A percentile compares a stretch with the other conserved stretches of the same genome.
phyloP scores from a whole-genome alignment of 2,797 vertebrate genomes.

The Lophius americanus region DNA sequence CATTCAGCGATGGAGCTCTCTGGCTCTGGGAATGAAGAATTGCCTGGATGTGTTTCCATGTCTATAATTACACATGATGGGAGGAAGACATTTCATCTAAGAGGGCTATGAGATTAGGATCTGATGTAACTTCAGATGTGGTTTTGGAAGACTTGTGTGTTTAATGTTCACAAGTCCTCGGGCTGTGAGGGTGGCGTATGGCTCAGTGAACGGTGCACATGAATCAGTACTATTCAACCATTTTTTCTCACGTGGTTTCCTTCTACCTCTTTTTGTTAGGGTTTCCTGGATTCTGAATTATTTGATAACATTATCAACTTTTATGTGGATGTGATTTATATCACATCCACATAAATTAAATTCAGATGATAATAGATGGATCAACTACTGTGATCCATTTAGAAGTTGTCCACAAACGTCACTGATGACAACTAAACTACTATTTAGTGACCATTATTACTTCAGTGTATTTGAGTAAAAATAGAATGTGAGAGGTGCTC shows the following conservation, averaged over 20 bases:
- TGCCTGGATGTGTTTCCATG: constrained; percentile 41
- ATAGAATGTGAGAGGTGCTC: no score
- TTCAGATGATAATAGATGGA: no score
- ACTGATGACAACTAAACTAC: no score
- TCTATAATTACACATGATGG: constrained; percentile 65
- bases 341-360: no score
- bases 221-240: constrained; percentile 12
- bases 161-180: constrained; percentile 60
- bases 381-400: no score
- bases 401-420: no score
- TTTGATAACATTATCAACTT: not conserved
- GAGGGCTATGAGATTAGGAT: constrained; percentile 64
- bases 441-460: no score
- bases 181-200: constrained; percentile 36
- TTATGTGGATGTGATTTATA: not conserved
- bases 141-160: constrained; percentile 52
- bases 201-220: constrained; percentile 14
- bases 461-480: no score
- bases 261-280: not conserved
- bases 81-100: constrained; percentile 64
- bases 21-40: constrained; percentile 26
- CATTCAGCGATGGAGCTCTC: constrained; percentile 62
- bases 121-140: constrained; percentile 65
- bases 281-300: no score
- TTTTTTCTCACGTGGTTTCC: not conserved